Evolutionary conservation across 2,888 invertebrate genomes (phyloP), one percentile per base, ranked within the genome.

Genomic region (Trissolcus brochymenae): DNA sequence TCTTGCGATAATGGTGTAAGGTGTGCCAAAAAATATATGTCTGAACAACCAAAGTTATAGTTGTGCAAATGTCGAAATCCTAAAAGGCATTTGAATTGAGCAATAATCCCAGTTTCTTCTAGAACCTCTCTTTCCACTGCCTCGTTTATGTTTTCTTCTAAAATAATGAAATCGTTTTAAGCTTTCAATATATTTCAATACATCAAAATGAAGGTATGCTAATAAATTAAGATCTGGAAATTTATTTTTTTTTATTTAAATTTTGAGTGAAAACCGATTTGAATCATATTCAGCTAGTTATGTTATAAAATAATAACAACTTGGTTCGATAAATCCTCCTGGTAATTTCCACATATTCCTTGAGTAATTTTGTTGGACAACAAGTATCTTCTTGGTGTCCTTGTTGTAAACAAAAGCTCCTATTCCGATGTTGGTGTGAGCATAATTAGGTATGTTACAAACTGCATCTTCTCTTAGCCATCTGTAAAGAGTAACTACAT

Each of bases 311-410:
- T 16, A 57, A 19, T 43, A 6, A 49, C n/a, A 89, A 95, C 95
- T 94, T 90, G 94, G 94, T 88, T 97, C 95, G 16, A 96, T 95
- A 90, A 95, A 95, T 60, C 98, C 98, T 62, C 98, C 98, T 14
- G 98, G 98, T 6, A 98, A 90, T 90, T 98, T 98, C 96, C 96
- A 98, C 56, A 76, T 75, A 21, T 78, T 64, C 43, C 49, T 57
- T 16, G 71, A 54, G 9, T 72, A 43, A 84, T 93, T 93, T 86
- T 98, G 97, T 81, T 93, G 92, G 0, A 98, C 95, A 17, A 95
- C 95, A 61, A 98, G 90, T 64, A 98, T 90, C 90, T 96, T 92
- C 66, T 94, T 91, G 7, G 92, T 91, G 2, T 83, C 62, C 6
- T 94, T 92, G 88, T 96, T 95, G 0, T 96, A 91, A 6, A 98